Evolutionary conservation across 2,797 vertebrate genomes (phyloP), one percentile per base, ranked within the genome.

Genomic region (Hyperoplus immaculatus): DNA sequence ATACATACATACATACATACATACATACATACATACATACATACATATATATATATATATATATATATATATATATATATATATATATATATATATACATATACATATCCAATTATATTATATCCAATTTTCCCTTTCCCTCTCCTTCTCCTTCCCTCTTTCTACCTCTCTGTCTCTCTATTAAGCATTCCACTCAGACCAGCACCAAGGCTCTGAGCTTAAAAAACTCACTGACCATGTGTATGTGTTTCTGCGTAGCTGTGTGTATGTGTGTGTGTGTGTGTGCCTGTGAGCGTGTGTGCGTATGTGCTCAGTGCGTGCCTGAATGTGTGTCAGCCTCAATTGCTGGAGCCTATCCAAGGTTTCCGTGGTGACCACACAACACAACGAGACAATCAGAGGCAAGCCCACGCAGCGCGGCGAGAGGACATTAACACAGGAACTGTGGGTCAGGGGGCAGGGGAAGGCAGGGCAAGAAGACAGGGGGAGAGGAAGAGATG

Each of bases 311-410:
- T 86, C 8, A 43, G 81, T 93, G 91, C 76, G 89, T 91, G 93
- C 87, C 88, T 88, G 87, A 86, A 88, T 94, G 93, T 92, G 93
- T 94, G 93, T 94, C 94, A 87, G 91, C 92, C 88, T 95, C 93
- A 93, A 95, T 95, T 91, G 94, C 92, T 96, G 95, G 95, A 96
- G 93, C 93, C 94, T 92, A 88, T 95, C 95, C 95, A 96, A 94
- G 94, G 95, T 96, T 96, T 96, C 95, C 94, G 95, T 96, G 95
- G 95, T 93, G 95, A 96, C 95, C 94, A 89, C 94, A 96, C 95
- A 96, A 95, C 95, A 95, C 94, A 95, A 94, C 92, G 93, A 96
- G 95, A 95, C 95, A 96, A 96, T 96, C 94, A 96, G 95, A 95
- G 94, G 93, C 83, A 92, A 94, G 94, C 96, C 95, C 94, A 95